Base-by-base conservation (phyloP, 2,113 vertebrate species). In the Lampris incognitus region DNA sequence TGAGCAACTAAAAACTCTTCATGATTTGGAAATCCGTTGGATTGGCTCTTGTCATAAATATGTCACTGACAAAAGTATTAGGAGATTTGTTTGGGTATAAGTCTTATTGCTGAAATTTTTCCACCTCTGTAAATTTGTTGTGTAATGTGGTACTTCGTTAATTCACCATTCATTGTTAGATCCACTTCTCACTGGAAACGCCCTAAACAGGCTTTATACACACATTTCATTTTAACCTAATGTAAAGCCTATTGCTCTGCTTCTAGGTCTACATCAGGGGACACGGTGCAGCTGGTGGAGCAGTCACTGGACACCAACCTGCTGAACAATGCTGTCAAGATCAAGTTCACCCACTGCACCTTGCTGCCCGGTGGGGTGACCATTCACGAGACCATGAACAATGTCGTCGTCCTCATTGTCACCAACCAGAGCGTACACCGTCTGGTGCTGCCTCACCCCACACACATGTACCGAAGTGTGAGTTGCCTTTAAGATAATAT, bases 351-450 rank as follows among this genome's bases (percentile, higher is more conserved):
- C 42, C 95, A 96, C 75, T 98, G 97, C 63, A 90, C 82, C 0
- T 52, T 98, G 1, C 89, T 99, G 6, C 97, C 97, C 0, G 95
- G 95, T 0, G 97, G 98, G 0, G 93, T 99, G n/a, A 89, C 89
- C 74, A 76, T 98, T 74, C 96, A 94, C 9, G 98, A 99, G 87
- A 95, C 95, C 0, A 94, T 95, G 76, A 95, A 90, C 90, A 95
- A 96, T 48, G 81, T 99, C 50, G 69, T 96, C 51, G 61, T 98
- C 74, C 92, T 99, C 61, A 88, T 98, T 57, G 42, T 93, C 77
- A 99, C 97, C 69, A 95, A 90, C 86, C 97, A 96, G 76, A 97
- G 95, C 0, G 95, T 97, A 49, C 97, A 99, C 75, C 92, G 97
- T 1, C 77, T 99, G 85, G 86, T 96, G 78, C 91, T 99, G 78